Base-by-base conservation (phyloP, 2,113 vertebrate species). In the Takifugu flavidus region DNA sequence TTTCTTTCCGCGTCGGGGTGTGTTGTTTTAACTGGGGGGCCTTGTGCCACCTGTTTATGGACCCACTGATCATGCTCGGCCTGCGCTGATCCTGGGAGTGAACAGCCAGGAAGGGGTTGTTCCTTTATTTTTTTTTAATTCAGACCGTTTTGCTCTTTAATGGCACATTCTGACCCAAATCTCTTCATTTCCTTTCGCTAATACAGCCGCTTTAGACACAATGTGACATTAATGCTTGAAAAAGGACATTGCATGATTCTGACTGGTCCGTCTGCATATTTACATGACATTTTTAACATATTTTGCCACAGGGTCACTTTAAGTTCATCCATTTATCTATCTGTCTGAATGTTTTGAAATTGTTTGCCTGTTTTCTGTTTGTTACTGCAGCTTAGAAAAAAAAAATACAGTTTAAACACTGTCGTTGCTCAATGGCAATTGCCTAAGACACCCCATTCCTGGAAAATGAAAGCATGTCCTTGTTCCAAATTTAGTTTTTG, bases 401-500 rank as follows among this genome's bases (percentile, higher is more conserved):
- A 25, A n/a, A 46, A n/a, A 46, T 15, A 46, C 45, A 46, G 45
- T 25, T 54, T 47, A 79, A 78, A 84, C 75, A 65, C 71, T 79
- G 72, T 59, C 8, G 53, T 71, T 72, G 81, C 70, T 84, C 80
- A 85, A 79, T 79, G 59, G 72, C 71, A 74, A 79, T 90, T 86
- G 82, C 83, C 85, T 84, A 76, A 89, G 84, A 88, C 84, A 86
- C 76, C 68, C 80, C 70, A 78, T 89, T 90, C 74, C 85, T 70
- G 62, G 74, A 70, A 80, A 84, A 87, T 90, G 82, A 90, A 90
- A 87, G 85, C 54, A 5, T 74, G 67, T 77, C 85, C 86, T 89
- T 90, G 88, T 90, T 89, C 85, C 85, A 85, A 71, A 87, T 88
- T 83, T 89, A 89, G 85, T 86, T 83, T 82, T 84, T 77, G 78